Conservation (phyloP, 2,113 vertebrate genomes). For the Acrocephalus kingi region DNA sequence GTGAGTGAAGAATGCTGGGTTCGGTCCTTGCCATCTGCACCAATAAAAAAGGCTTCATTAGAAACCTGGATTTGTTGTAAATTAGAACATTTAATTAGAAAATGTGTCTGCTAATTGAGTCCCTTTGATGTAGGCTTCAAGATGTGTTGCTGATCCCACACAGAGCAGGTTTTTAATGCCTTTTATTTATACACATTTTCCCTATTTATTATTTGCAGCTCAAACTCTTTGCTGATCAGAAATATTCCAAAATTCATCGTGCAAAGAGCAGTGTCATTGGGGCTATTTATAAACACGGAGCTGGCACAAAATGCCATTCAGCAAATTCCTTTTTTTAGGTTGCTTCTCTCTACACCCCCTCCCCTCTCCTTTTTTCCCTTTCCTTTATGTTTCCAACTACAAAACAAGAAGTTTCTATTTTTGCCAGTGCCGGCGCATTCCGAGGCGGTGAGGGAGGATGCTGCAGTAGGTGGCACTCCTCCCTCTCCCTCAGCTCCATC, state of each 20-base stretch:
- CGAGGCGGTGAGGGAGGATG: background rate
- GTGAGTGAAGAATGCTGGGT: background rate
- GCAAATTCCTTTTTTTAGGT: conserved; percentile 65
- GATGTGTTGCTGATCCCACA: background rate
- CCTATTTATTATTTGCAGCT: conserved; percentile 50
- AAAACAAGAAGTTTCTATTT: conserved; percentile 51
- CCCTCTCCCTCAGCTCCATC: background rate
- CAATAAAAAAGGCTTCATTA: conserved; percentile 45
- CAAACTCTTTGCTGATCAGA: conserved; percentile 27
- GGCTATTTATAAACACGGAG: conserved; percentile 57
- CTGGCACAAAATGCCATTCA: conserved; percentile 59
- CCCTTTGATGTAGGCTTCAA: conserved; percentile 48
- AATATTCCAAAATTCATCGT: conserved; percentile 6
- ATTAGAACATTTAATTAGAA: conserved; percentile 63
- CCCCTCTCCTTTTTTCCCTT: background rate
- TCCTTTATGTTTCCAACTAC: conserved; percentile 38
- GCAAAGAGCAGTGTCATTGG: conserved; percentile 30
- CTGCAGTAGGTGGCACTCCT: conserved; percentile 58
- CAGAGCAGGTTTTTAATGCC: conserved; percentile 6
- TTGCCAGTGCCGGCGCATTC: background rate
- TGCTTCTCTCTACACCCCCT: background rate
- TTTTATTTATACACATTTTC: conserved; percentile 37
- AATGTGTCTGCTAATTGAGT: conserved; percentile 59
- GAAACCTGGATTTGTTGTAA: conserved; percentile 40
- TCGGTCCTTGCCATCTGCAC: conserved; percentile 26